These are phyloP conservation scores for Enhydra lutris DNA, from an alignment of 2,113 vertebrate genomes.

Conservation along the genomic window DNA sequence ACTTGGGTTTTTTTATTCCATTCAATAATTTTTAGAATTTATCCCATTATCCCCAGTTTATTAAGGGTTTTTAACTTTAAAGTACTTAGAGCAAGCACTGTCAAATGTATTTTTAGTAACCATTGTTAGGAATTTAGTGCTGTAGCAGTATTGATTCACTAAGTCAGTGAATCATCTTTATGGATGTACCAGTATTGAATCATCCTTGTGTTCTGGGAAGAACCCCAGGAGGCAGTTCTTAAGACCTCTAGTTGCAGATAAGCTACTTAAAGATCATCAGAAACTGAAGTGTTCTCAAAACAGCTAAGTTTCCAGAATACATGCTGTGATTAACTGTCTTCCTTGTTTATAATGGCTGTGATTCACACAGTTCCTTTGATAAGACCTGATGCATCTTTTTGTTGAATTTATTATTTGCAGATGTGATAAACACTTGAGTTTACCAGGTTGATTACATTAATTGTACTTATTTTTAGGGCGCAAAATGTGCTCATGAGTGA, in stretches of 20 bases:
- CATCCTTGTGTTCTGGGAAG: neutral
- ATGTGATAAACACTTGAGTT: neutral
- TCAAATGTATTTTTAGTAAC: neutral
- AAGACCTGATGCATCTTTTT: neutral
- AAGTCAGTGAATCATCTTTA: neutral
- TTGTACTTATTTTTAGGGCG: neutral
- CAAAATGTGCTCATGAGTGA: neutral
- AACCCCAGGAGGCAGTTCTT: neutral
- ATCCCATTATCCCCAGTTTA: neutral
- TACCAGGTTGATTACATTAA: neutral
- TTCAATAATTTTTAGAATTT: neutral
- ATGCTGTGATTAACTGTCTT: neutral
- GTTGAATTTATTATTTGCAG: slow-evolving; percentile 14
- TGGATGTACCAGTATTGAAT: neutral
- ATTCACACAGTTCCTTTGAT: neutral
- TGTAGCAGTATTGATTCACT: neutral
- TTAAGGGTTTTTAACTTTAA: neutral
- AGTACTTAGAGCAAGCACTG: neutral
- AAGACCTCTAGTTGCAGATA: neutral
- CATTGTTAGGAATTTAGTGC: neutral
- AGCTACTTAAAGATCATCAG: neutral
- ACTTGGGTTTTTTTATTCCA: neutral
- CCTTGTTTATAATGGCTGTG: neutral
- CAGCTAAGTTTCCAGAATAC: neutral
- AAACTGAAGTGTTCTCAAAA: neutral